These are phyloP conservation scores for Melanerpes formicivorus DNA, from an alignment of 2,113 vertebrate genomes.

Conservation along the genomic window DNA sequence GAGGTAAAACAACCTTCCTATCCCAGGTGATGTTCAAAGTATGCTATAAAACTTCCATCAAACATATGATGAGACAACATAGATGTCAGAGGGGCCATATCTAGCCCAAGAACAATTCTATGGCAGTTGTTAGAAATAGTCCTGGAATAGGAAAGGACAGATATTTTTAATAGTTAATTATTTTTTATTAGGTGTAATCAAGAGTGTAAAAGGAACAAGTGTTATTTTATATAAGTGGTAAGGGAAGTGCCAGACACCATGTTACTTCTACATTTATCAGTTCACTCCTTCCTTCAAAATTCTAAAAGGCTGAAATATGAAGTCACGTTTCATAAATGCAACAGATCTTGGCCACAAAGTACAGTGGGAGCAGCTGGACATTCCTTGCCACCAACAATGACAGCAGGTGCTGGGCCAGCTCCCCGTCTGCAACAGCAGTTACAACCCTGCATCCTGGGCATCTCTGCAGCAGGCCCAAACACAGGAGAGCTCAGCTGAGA, in stretches of 20 bases:
- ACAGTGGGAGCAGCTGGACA: fast-evolving
- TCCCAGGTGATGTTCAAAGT: neutral
- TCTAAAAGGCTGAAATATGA: neutral
- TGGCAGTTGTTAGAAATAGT: neutral
- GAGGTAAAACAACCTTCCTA: neutral
- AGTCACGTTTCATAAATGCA: fast-evolving
- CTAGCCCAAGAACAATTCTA: neutral
- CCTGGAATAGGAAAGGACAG: neutral
- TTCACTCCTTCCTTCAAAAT: neutral
- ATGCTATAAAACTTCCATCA: neutral
- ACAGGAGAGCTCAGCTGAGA: neutral
- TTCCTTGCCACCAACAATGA: fast-evolving
- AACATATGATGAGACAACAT: neutral
- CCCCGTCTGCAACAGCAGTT: neutral
- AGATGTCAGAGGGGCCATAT: neutral
- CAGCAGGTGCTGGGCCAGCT: fast-evolving
- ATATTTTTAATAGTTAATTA: neutral
- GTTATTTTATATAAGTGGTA: neutral
- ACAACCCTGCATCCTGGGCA: fast-evolving
- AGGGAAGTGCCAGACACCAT: neutral
- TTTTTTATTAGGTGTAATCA: neutral
- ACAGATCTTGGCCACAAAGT: neutral
- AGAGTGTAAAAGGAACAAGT: neutral
- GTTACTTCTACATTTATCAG: neutral
- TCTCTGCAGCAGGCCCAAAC: neutral